Percentiles rank a stretch among this genome's conserved stretches.
These are phyloP conservation scores for Cavia porcellus DNA, from an alignment of 2,113 vertebrate species.

Conservation along the genomic window DNA sequence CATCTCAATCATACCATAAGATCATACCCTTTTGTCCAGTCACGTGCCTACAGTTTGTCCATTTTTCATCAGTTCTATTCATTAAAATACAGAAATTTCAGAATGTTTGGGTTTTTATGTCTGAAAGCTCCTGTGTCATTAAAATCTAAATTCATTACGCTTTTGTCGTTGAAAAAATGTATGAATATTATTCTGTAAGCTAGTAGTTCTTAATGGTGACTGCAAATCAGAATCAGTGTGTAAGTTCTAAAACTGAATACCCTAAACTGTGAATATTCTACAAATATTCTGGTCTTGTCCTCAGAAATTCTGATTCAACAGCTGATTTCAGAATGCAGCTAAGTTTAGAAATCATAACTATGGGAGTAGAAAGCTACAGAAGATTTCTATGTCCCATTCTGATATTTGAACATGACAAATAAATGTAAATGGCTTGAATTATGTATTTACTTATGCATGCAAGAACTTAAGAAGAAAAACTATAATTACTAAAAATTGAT, in stretches of 20 bases:
- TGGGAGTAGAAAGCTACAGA: neutral
- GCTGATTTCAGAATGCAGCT: neutral
- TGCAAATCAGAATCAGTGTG: neutral
- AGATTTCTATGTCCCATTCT: neutral
- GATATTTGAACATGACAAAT: neutral
- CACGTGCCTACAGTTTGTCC: too few relatives aligned
- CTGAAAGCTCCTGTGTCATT: neutral
- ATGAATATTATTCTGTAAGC: constrained; percentile 8
- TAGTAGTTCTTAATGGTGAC: neutral
- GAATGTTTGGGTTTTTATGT: neutral
- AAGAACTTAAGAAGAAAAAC: constrained; percentile 19
- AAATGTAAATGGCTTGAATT: neutral
- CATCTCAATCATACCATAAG: neutral
- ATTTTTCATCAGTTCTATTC: neutral
- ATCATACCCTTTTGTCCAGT: neutral
- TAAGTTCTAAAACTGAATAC: neutral
- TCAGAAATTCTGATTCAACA: neutral
- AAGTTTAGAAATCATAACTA: neutral
- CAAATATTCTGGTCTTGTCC: neutral
- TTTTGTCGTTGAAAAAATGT: neutral
- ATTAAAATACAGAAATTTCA: neutral
- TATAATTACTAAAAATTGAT: constrained; percentile 31
- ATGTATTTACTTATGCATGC: neutral
- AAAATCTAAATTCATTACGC: neutral
- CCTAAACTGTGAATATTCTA: neutral